phyloP scores from a whole-genome alignment of 2,888 invertebrate genomes.

The Trileptium ribeirensis region DNA sequence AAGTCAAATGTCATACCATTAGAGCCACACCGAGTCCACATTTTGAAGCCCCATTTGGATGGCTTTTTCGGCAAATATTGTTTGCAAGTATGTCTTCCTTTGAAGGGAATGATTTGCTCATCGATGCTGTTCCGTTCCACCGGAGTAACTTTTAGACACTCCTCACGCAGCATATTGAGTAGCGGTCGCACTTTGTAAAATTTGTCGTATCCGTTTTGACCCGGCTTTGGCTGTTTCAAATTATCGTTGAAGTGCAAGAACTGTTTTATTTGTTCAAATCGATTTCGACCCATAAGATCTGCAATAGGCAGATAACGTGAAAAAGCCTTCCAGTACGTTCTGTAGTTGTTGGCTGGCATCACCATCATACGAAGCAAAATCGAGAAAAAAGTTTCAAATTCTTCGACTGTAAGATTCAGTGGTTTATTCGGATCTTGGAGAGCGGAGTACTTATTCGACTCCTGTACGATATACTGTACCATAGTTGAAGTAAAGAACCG shows the following conservation, averaged over 20 bases:
- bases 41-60: constrained; percentile 11
- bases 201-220: not conserved
- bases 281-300: too few species aligned
- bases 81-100: not conserved
- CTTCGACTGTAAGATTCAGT: too few species aligned
- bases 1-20: not conserved
- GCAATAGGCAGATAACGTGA: too few species aligned
- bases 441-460: not conserved
- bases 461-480: not conserved
- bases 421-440: not conserved
- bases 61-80: not conserved
- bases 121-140: not conserved
- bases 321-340: too few species aligned
- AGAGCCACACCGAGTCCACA: not conserved
- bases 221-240: not conserved
- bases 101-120: not conserved
- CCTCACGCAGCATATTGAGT: not conserved
- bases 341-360: too few species aligned
- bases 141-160: not conserved
- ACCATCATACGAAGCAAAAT: too few species aligned
- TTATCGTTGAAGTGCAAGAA: constrained; percentile 3
- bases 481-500: not conserved
- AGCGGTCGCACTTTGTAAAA: not conserved
- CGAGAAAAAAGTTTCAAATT: too few species aligned
- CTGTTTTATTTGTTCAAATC: too few species aligned